Evolutionary conservation across 2,797 vertebrate species (phyloP).

Genomic region (Crenichthys baileyi): DNA sequence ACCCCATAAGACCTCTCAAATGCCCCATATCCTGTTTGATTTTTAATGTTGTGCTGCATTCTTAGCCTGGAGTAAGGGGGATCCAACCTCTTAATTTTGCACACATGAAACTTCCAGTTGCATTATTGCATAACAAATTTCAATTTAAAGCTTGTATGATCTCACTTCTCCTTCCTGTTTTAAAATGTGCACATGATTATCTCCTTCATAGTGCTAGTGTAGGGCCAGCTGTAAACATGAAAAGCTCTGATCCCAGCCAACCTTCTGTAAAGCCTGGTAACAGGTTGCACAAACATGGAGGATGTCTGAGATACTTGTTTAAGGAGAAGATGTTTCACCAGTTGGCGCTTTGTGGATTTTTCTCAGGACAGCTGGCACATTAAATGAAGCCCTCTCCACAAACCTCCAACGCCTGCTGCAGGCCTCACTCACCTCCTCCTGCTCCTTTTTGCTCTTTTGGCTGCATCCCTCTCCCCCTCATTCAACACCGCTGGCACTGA

Average conservation of each 20-base stretch:
- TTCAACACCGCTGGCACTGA: conserved; percentile 68
- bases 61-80: neutral
- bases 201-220: neutral
- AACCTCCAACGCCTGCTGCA: conserved; percentile 45
- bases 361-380: conserved; percentile 68
- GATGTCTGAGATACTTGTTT: conserved; percentile 49
- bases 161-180: neutral
- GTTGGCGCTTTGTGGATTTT: conserved; percentile 59
- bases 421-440: conserved; percentile 54
- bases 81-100: neutral
- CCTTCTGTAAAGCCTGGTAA: conserved; percentile 28
- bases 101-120: neutral
- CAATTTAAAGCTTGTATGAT: neutral
- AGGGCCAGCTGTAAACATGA: conserved; percentile 12
- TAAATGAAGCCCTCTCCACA: conserved; percentile 63
- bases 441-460: conserved; percentile 61
- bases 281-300: conserved; percentile 39
- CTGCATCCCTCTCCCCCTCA: conserved; percentile 56
- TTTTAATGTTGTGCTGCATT: neutral
- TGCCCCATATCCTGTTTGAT: neutral
- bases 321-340: conserved; percentile 55
- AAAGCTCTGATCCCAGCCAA: conserved; percentile 7
- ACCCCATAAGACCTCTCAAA: neutral
- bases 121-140: neutral
- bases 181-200: neutral